Base-by-base conservation (phyloP, 2,888 invertebrate genomes). In the Diaperis boleti region DNA sequence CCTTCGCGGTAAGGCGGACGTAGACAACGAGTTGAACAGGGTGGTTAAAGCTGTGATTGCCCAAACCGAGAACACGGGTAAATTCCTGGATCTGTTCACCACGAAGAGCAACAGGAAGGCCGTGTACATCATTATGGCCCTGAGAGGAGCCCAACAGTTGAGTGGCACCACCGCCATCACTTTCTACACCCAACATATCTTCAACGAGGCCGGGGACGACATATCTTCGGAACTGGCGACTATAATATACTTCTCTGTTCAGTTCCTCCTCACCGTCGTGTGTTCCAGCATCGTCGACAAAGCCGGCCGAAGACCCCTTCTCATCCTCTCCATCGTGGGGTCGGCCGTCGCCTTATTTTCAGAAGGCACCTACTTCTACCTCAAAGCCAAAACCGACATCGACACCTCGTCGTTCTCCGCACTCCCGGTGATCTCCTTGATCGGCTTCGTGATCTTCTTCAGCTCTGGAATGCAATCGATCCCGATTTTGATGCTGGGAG, bases 121-220 rank as follows among this genome's bases (percentile, higher is more conserved):
- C 13, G 42, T 60, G 8, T 26, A 33, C 15, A 61, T 64, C 0
- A 55, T 56, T 4, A 42, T 50, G 44, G 39, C 37, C 2, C 14
- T 64, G 3, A 14, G 64, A 7, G 44, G 56, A 0, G 60, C 60
- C 0, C 86, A 86, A 65, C 78, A 78, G 62, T 74, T 89, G 31
- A 86, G 87, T 70, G 89, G 89, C 1, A 86, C 86, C 52, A 86
- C 87, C 15, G 87, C 87, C 0, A 84, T 89, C 1, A 84, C 87
- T 0, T 86, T 87, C 6, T 88, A 88, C 72, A 84, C 87, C 0
- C 87, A 88, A 66, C 81, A 81, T 0, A 80, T 84, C 8, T 78
- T 84, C 20, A 68, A 81, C 13, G 81, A 82, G 22, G 75, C 81
- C 0, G 80, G 78, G 2, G 77, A 76, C 11, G 80, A 80, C 59